Evolutionary conservation across 2,113 vertebrate species (phyloP).

Genomic region (Arenaria interpres): DNA sequence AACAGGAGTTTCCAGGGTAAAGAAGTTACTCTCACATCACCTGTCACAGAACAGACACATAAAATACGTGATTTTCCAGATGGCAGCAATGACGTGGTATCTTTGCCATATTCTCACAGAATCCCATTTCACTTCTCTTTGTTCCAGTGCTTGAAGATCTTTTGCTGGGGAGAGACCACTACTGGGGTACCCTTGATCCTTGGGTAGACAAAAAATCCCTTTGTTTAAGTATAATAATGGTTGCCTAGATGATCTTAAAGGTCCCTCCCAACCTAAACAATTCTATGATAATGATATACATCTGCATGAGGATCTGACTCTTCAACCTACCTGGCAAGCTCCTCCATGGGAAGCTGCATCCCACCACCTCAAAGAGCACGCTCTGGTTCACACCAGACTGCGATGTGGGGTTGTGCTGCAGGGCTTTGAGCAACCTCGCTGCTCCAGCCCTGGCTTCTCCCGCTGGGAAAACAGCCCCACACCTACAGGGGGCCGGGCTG

Average conservation of each 20-base stretch:
- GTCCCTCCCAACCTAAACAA: no score
- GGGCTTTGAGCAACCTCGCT: no score
- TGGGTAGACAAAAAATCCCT: neutral
- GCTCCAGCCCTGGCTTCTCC: neutral
- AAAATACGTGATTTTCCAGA: neutral
- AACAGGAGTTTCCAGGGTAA: neutral
- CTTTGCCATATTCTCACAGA: neutral
- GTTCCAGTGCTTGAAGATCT: neutral
- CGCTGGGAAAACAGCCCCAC: neutral
- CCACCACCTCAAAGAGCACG: neutral
- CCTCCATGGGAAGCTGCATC: neutral
- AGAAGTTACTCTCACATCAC: neutral
- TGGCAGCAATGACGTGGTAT: rapidly evolving
- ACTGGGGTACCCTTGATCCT: neutral
- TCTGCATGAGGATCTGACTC: neutral
- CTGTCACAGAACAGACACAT: neutral
- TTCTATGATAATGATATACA: neutral
- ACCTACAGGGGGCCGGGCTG: neutral
- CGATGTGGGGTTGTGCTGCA: rapidly evolving
- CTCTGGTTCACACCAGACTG: neutral
- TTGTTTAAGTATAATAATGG: neutral
- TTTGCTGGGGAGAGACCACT: neutral
- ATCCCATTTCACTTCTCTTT: neutral
- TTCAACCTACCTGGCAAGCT: neutral
- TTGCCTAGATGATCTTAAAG: no score